Evolutionary conservation across 2,113 vertebrate species (phyloP).

Genomic region (Barbus barbus): DNA sequence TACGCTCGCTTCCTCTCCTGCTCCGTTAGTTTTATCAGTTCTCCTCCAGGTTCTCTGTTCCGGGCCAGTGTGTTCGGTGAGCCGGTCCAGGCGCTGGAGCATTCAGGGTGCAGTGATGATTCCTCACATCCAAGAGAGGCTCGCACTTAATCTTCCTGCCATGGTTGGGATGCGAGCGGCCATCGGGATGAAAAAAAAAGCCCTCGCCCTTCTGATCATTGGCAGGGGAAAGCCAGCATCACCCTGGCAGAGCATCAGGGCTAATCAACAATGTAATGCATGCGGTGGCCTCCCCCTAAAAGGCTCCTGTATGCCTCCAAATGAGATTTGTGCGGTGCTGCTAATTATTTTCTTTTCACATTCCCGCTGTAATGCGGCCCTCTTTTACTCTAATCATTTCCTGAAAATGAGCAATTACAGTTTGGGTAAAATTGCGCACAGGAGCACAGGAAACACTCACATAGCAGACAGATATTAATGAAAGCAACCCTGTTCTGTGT

Average conservation of each 20-base stretch:
- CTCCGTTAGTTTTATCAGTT: conserved; percentile 55
- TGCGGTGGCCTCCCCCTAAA: conserved; percentile 44
- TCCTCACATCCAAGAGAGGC: conserved; percentile 57
- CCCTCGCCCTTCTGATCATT: conserved; percentile 44
- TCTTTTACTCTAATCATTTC: conserved; percentile 60
- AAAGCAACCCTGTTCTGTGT: conserved; percentile 53
- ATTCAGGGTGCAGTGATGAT: conserved; percentile 63
- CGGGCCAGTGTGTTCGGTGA: conserved; percentile 69
- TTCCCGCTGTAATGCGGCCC: conserved; percentile 50
- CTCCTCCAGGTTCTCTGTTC: conserved; percentile 63
- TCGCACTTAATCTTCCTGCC: conserved; percentile 45
- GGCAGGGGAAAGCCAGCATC: conserved; percentile 38
- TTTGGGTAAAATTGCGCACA: conserved; percentile 55
- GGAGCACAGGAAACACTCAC: conserved; percentile 53
- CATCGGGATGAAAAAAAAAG: conserved; percentile 10
- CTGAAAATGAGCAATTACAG: conserved; percentile 61
- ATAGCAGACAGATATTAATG: conserved; percentile 59
- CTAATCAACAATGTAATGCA: conserved; percentile 56
- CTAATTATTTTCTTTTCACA: conserved; percentile 65
- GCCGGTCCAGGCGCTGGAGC: conserved; percentile 65
- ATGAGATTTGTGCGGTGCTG: conserved; percentile 60
- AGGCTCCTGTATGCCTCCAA: conserved; percentile 54
- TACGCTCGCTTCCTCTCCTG: conserved; percentile 37
- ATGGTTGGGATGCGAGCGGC: conserved; percentile 27
- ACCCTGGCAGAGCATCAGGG: conserved; percentile 25